Evolutionary conservation across 2,888 invertebrate genomes (phyloP).

Genomic region (Nesidiocoris tenuis): DNA sequence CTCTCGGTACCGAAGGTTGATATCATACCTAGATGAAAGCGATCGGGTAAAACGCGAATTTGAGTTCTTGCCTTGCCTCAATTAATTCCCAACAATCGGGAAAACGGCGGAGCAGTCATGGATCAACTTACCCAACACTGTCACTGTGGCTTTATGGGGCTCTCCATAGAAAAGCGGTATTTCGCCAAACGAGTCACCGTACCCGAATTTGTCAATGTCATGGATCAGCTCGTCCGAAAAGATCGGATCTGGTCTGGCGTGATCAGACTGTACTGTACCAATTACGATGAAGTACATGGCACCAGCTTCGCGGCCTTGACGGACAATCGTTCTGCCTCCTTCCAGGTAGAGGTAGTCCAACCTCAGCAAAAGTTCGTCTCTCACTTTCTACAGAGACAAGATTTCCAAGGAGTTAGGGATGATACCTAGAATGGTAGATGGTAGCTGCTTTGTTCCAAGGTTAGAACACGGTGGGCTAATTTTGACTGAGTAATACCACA

Average conservation of each 20-base stretch:
- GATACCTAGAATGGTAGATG: too few species aligned
- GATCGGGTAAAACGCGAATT: too few species aligned
- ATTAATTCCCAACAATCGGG: too few species aligned
- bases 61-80: too few species aligned
- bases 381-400: slow-evolving; percentile 19
- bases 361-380: slow-evolving; percentile 22
- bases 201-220: slow-evolving; percentile 32
- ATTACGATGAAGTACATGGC: slow-evolving; percentile 37
- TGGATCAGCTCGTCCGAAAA: slow-evolving; percentile 30
- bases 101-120: too few species aligned
- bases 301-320: slow-evolving; percentile 29
- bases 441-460: too few species aligned
- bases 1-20: too few species aligned
- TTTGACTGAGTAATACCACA: too few species aligned
- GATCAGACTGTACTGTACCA: slow-evolving; percentile 18
- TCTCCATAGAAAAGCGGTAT: slow-evolving; percentile 37
- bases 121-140: slow-evolving; percentile 26
- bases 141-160: slow-evolving; percentile 33
- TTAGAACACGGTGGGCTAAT: too few species aligned
- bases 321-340: slow-evolving; percentile 31
- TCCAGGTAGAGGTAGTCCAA: slow-evolving; percentile 26
- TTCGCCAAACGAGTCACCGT: slow-evolving; percentile 38
- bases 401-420: too few species aligned
- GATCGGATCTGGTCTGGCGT: slow-evolving; percentile 25
- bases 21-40: too few species aligned